Evolutionary conservation across 2,797 vertebrate species (phyloP).

Genomic region (Lepilemur septentrionalis): DNA sequence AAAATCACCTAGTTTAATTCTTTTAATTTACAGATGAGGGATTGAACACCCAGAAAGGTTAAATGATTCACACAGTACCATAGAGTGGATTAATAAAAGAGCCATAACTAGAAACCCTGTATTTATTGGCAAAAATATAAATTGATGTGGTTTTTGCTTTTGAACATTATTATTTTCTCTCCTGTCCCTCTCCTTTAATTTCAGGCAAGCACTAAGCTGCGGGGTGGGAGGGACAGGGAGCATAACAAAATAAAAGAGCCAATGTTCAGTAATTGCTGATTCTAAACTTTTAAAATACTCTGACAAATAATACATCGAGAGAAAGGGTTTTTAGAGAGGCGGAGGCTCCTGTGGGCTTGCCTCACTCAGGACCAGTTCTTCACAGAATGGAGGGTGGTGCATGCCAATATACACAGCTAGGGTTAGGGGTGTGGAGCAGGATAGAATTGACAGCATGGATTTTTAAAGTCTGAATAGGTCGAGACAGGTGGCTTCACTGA

Average conservation of each 20-base stretch:
- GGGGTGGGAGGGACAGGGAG: neutral
- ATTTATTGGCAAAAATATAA: neutral
- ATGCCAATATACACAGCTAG: neutral
- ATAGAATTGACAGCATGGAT: neutral
- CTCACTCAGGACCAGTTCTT: neutral
- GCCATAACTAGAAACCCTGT: neutral
- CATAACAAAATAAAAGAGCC: neutral
- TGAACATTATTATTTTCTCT: neutral
- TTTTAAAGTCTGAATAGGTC: neutral
- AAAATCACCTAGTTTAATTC: neutral
- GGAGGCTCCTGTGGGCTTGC: neutral
- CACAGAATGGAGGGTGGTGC: fast-evolving
- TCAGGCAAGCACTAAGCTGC: neutral
- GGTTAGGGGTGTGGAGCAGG: neutral
- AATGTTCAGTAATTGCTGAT: neutral
- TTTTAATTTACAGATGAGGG: neutral
- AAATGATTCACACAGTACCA: neutral
- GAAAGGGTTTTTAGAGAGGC: neutral
- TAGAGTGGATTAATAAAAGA: neutral
- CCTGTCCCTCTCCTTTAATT: neutral
- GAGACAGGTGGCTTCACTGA: neutral
- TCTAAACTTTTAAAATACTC: neutral
- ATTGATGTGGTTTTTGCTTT: neutral
- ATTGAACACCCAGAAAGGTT: neutral
- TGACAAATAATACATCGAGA: neutral